Evolutionary conservation across 2,113 vertebrate species (phyloP).

Genomic region (Etheostoma spectabile): DNA sequence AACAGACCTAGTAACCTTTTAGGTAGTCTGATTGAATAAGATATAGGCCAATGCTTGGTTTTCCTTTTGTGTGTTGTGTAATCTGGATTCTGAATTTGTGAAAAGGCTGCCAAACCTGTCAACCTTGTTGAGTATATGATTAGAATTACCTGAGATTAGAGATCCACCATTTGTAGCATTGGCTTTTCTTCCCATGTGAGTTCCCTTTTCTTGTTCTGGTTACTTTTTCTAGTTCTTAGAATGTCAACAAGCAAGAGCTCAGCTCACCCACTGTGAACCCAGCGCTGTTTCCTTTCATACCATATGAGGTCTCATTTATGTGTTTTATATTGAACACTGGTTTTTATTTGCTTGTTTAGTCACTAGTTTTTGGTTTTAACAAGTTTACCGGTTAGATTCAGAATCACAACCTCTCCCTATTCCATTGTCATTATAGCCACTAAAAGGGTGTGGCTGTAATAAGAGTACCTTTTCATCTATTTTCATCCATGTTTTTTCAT

Average conservation of each 20-base stretch:
- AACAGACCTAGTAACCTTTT: background rate
- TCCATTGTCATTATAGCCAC: slow-evolving; percentile 4
- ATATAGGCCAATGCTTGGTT: background rate
- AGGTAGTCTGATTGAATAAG: slow-evolving; percentile 4
- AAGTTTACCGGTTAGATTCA: background rate
- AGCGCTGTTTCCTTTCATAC: background rate
- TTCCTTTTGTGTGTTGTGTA: slow-evolving; percentile 3
- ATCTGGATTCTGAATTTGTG: slow-evolving; percentile 1
- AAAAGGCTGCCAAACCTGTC: background rate
- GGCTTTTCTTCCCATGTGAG: background rate
- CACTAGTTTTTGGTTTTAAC: slow-evolving; percentile 31
- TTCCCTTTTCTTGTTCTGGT: slow-evolving; percentile 5
- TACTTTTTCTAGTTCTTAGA: background rate
- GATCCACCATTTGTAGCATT: background rate
- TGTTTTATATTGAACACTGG: slow-evolving; percentile 9
- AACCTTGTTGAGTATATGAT: background rate
- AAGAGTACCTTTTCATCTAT: slow-evolving; percentile 19
- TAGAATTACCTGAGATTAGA: background rate
- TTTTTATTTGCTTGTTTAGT: slow-evolving; percentile 27
- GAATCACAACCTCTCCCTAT: slow-evolving; percentile 21
- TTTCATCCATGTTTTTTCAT: background rate
- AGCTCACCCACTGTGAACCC: background rate
- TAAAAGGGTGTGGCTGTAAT: slow-evolving; percentile 19
- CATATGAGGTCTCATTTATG: slow-evolving; percentile 7
- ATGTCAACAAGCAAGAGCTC: background rate